These are phyloP conservation scores for Tor tambroides DNA, from an alignment of 2,113 vertebrate genomes.

Conservation along the genomic window DNA sequence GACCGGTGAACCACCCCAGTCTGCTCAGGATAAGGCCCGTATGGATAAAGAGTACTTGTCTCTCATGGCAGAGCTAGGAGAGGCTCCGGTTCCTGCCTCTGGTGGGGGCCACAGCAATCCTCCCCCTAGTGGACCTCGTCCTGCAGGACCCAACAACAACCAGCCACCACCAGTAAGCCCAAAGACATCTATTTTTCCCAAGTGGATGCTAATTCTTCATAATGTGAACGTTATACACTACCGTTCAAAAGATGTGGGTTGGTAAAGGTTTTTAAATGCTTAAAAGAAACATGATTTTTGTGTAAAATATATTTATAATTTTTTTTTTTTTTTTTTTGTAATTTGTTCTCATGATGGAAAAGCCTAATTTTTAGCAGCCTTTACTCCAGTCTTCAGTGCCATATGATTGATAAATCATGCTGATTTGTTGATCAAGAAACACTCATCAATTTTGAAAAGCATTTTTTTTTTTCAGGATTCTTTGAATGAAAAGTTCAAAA, in stretches of 20 bases:
- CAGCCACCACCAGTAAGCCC: conserved; percentile 79
- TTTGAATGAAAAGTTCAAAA: neutral
- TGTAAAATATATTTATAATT: no score
- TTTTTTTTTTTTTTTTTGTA: no score
- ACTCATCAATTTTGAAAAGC: no score
- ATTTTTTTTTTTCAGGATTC: no score
- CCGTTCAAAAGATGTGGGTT: no score
- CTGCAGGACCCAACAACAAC: conserved; percentile 74
- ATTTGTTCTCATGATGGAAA: no score
- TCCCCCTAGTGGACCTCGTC: conserved; percentile 71
- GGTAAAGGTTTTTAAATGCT: no score
- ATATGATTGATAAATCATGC: no score
- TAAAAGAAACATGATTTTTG: no score
- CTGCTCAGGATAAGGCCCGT: conserved; percentile 91
- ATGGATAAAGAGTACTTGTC: conserved; percentile 96
- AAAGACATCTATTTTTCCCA: neutral
- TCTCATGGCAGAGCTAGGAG: conserved; percentile 91
- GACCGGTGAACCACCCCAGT: conserved; percentile 87
- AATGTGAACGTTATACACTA: neutral
- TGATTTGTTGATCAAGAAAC: no score
- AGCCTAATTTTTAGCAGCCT: no score
- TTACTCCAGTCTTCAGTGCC: no score
- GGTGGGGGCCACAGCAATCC: conserved; percentile 78
- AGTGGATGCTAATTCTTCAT: neutral
- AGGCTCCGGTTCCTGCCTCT: conserved; percentile 84